These are phyloP conservation scores for Cichladusa arquata DNA, from an alignment of 2,113 vertebrate genomes.

Conservation along the genomic window DNA sequence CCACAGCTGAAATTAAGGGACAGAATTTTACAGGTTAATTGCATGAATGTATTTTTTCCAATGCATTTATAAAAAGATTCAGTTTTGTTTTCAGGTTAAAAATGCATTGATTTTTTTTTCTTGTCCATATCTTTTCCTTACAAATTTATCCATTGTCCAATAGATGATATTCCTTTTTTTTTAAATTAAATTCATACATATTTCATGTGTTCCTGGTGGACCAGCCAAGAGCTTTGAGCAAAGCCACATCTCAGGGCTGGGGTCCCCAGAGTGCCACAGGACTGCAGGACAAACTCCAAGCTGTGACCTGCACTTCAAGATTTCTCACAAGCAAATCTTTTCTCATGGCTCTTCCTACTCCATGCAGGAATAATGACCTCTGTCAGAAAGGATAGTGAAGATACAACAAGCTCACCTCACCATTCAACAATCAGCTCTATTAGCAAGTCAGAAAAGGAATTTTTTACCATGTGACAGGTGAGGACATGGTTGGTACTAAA, in stretches of 20 bases:
- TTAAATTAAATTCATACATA: not conserved
- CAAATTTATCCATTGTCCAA: not conserved
- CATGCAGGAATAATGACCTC: not conserved
- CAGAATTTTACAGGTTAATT: not conserved
- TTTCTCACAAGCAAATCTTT: not conserved
- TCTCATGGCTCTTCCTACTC: not conserved
- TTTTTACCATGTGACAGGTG: not conserved
- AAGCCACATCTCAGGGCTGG: not conserved
- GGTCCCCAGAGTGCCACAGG: not conserved
- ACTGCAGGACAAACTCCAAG: not conserved
- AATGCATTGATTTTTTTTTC: not conserved
- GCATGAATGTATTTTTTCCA: not conserved
- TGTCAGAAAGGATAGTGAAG: not conserved
- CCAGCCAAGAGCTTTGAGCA: not conserved
- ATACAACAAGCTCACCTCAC: not conserved
- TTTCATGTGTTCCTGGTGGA: not conserved
- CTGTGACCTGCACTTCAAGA: not conserved
- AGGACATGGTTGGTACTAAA: not conserved
- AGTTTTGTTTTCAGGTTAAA: not conserved
- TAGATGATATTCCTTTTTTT: not conserved
- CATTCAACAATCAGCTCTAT: not conserved
- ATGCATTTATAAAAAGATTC: not conserved
- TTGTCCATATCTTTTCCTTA: not conserved
- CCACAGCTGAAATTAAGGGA: conserved; percentile 81
- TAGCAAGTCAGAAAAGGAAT: not conserved